A percentile compares a stretch with the other conserved stretches of the same genome.
Evolutionary conservation across 2,797 vertebrate species (phyloP).

Genomic region (Lepus oiostolus): DNA sequence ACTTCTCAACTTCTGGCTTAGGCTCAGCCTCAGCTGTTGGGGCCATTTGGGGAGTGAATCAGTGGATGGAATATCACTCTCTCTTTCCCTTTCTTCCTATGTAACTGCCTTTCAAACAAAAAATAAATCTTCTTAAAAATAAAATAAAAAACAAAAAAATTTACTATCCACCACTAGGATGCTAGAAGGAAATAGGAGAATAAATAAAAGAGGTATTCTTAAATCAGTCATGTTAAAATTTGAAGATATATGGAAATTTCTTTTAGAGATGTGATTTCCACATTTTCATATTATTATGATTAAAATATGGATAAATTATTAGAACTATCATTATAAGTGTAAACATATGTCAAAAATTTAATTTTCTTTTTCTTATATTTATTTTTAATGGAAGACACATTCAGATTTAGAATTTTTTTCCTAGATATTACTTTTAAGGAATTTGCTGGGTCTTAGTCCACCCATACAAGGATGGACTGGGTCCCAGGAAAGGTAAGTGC

Average conservation of each 20-base stretch:
- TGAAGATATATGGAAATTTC: background rate
- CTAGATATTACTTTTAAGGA: slow-evolving; percentile 14
- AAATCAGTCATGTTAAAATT: background rate
- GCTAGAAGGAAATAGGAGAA: background rate
- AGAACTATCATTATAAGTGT: background rate
- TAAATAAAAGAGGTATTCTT: background rate
- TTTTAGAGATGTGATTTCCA: background rate
- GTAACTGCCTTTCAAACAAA: too few relatives aligned
- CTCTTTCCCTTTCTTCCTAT: too few relatives aligned
- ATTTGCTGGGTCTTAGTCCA: too few relatives aligned
- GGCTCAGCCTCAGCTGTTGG: too few relatives aligned
- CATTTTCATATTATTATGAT: background rate
- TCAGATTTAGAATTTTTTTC: background rate
- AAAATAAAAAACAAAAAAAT: background rate
- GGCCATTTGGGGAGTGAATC: too few relatives aligned
- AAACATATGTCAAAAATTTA: background rate
- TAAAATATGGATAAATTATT: background rate
- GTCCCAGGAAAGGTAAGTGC: too few relatives aligned
- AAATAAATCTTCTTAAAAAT: too few relatives aligned
- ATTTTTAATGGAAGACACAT: background rate
- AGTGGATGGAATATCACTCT: too few relatives aligned
- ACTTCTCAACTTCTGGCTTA: too few relatives aligned
- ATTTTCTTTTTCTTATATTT: background rate
- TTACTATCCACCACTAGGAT: slow-evolving; percentile 24
- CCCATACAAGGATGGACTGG: too few relatives aligned